Evolutionary conservation across 2,113 vertebrate genomes (phyloP), one percentile per base, ranked within the genome.

Genomic region (Cyanoramphus novaezelandiae): DNA sequence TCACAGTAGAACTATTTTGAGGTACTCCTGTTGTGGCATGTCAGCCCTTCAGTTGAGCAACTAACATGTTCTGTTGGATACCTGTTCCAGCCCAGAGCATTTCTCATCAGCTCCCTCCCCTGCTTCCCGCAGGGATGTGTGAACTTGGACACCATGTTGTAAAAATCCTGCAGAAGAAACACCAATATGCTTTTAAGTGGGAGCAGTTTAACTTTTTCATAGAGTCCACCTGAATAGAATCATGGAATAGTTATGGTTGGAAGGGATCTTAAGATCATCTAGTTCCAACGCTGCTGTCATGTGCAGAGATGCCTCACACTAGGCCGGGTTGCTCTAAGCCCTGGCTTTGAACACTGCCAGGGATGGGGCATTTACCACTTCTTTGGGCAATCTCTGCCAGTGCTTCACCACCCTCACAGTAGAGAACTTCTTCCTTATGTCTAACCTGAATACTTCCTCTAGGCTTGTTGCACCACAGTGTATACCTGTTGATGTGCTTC

Each of bases 181-280:
- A 17, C 1, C 11, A 2, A 0, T 6, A 0, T 68, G 63, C n/a
- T 33, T 4, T 28, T 4, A 20, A 55, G n/a, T 63, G 60, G 69
- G 15, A 81, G 86, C 44, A 25, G 21, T 18, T 33, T 0, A 5
- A 11, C 21, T 31, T 28, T 49, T 21, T 47, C 18, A 1, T n/a
- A 15, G 21, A 59, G 21, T 59, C 57, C 13, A 35, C 21, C 57
- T 24, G 24, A 24, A 35, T 24, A 15, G 20, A 59, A 59, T 35
- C 57, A 24, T 16, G 14, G 57, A 35, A 35, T 35, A 24, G 33
- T 24, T 35, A 23, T 10, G 57, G 57, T 59, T 35, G 33, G 33
- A 59, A 59, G 33, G 33, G 57, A 10, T 6, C 33, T 35, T 10
- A 59, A 35, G 13, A 35, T 59, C 20, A 10, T 24, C 13, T 16